These are phyloP conservation scores for Ptilonorhynchus violaceus DNA, from an alignment of 2,113 vertebrate genomes.

Conservation along the genomic window DNA sequence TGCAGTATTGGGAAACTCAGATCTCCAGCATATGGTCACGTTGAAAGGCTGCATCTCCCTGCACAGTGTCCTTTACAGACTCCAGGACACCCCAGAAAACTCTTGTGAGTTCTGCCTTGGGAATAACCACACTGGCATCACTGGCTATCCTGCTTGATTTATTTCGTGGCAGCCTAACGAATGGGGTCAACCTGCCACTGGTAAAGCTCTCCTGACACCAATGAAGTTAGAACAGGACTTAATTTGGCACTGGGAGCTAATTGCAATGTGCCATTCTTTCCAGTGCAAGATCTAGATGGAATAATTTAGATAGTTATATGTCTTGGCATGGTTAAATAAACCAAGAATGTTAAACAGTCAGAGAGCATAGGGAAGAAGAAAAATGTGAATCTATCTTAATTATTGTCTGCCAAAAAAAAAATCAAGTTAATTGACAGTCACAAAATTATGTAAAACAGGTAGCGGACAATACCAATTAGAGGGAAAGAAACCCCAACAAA, in stretches of 20 bases:
- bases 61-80: not conserved
- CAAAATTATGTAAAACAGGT: not conserved
- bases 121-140: not conserved
- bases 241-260: not conserved
- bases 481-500: not conserved
- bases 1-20: not conserved
- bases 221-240: not conserved
- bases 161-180: not conserved
- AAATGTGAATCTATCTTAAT: not conserved
- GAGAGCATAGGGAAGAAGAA: not conserved
- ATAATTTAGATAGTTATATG: not conserved
- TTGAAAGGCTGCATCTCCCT: not conserved
- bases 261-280: not conserved
- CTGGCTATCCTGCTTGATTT: not conserved
- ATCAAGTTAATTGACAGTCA: not conserved
- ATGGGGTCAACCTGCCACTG: not conserved
- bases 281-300: not conserved
- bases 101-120: not conserved
- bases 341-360: not conserved
- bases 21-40: not conserved
- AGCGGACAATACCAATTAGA: not conserved
- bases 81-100: not conserved
- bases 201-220: conserved; percentile 1
- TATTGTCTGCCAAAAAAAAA: not conserved
- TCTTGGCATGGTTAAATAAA: not conserved